Conservation (phyloP, 2,113 vertebrate genomes). For the Menidia beryllina region DNA sequence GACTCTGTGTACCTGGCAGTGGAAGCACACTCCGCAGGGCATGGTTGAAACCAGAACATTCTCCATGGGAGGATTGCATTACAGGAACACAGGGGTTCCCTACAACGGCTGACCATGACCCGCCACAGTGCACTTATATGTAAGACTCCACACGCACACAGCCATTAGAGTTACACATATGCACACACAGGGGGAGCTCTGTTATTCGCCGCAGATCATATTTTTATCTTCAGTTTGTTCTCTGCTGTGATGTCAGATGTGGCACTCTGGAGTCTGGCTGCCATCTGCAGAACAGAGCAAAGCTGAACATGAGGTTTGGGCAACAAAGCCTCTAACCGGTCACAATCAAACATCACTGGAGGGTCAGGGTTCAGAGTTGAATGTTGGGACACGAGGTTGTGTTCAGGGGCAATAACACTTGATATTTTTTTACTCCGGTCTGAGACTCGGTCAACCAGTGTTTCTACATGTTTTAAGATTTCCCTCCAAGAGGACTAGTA, state of each 20-base stretch:
- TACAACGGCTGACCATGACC: slow-evolving; percentile 60
- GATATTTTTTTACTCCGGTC: slow-evolving; percentile 47
- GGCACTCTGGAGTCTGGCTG: slow-evolving; percentile 59
- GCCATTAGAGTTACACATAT: slow-evolving; percentile 29
- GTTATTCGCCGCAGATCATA: slow-evolving; percentile 53
- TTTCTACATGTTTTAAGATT: slow-evolving; percentile 42
- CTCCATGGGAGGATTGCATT: slow-evolving; percentile 71
- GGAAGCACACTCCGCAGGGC: slow-evolving; percentile 65
- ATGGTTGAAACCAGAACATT: slow-evolving; percentile 75
- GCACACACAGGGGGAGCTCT: slow-evolving; percentile 28
- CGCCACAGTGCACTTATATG: slow-evolving; percentile 31
- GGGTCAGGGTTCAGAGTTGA: slow-evolving; percentile 63
- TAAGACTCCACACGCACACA: slow-evolving; percentile 22
- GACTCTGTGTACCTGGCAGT: slow-evolving; percentile 71
- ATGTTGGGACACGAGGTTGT: slow-evolving; percentile 14
- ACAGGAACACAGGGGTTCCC: slow-evolving; percentile 73
- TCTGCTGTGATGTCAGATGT: slow-evolving; percentile 42
- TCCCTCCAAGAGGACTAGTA: slow-evolving; percentile 38
- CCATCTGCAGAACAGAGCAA: slow-evolving; percentile 63
- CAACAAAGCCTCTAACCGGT: slow-evolving; percentile 46
- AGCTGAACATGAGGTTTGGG: slow-evolving; percentile 34
- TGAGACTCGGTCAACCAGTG: slow-evolving; percentile 52
- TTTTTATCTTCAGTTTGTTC: slow-evolving; percentile 49
- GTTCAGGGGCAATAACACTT: slow-evolving; percentile 29
- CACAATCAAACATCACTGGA: slow-evolving; percentile 23